These are phyloP conservation scores for Trissoscelio sp. DNA, from an alignment of 2,888 invertebrate species.

Conservation along the genomic window DNA sequence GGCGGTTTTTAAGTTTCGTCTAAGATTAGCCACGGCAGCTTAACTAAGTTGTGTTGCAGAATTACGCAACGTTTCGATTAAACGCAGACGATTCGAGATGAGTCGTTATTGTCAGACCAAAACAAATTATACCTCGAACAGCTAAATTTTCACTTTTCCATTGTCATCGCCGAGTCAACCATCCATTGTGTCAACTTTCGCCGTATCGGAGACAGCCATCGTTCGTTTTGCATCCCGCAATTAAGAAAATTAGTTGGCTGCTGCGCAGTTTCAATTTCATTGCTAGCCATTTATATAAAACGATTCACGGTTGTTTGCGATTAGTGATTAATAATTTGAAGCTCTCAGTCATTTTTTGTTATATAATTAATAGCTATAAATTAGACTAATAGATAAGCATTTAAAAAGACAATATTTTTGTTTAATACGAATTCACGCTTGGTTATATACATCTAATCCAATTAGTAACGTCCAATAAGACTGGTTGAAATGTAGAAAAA, in stretches of 20 bases:
- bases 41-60: not conserved
- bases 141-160: conserved; percentile 76
- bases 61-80: conserved; percentile 22
- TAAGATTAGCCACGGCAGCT: not conserved
- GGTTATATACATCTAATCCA: too few relatives aligned
- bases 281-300: conserved; percentile 6
- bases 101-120: conserved; percentile 48
- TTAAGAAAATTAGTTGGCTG: conserved; percentile 35
- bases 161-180: conserved; percentile 70
- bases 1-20: not conserved
- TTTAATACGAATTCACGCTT: too few relatives aligned
- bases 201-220: conserved; percentile 54
- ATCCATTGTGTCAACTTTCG: conserved; percentile 73
- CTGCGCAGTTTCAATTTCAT: conserved; percentile 33
- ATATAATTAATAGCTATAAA: too few relatives aligned
- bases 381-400: too few relatives aligned
- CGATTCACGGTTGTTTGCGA: too few relatives aligned
- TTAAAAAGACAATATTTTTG: too few relatives aligned
- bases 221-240: conserved; percentile 24
- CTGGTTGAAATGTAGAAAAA: too few relatives aligned
- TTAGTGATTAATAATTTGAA: too few relatives aligned
- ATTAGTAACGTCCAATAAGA: too few relatives aligned
- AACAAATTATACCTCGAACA: conserved; percentile 48
- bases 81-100: conserved; percentile 14
- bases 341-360: too few relatives aligned